Evolutionary conservation across 2,797 vertebrate genomes (phyloP), one percentile per base, ranked within the genome.

Genomic region (Sebastes jordani): DNA sequence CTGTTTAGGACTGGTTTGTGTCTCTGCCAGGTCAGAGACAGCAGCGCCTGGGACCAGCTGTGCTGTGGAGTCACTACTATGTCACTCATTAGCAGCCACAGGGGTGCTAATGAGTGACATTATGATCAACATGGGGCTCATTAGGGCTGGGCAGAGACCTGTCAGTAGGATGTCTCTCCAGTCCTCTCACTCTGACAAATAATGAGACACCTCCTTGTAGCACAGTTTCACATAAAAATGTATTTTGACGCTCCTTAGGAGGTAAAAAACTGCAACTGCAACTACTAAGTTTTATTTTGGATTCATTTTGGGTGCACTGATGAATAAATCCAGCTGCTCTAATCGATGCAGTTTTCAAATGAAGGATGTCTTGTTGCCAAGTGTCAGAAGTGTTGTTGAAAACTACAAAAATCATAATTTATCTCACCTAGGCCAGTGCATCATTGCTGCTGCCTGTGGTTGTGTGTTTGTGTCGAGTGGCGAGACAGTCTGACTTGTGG

Each of bases 101-200:
- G 52, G 85, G 89, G 84, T 81, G 88, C 83, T 89, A 93, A 94
- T 88, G 83, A 92, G 62, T 75, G 77, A 87, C 86, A 86, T 90
- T 89, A 92, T 10, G 27, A 70, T 71, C 85, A 86, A 80, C 85
- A 69, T 27, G 80, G 87, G 88, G 81, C 88, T 91, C 85, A 89
- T 94, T 92, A 92, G 64, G 63, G 62, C 55, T 1, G 32, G 70
- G 72, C 58, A 84, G 71, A 81, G 63, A 82, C 58, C 83, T 80
- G 80, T 86, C 84, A 58, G 74, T 58, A 52, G 66, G 52, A 78
- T 62, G 14, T 70, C 70, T 87, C 72, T 73, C 27, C 13, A 49
- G 78, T 70, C 46, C 63, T 46, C 76, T 84, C 5, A 20, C 73
- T 36, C 30, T 29, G 23, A 84, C 68, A 88, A 80, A 85, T 77